Conservation (phyloP, 2,113 vertebrate genomes). For the Phalacrocorax aristotelis region DNA sequence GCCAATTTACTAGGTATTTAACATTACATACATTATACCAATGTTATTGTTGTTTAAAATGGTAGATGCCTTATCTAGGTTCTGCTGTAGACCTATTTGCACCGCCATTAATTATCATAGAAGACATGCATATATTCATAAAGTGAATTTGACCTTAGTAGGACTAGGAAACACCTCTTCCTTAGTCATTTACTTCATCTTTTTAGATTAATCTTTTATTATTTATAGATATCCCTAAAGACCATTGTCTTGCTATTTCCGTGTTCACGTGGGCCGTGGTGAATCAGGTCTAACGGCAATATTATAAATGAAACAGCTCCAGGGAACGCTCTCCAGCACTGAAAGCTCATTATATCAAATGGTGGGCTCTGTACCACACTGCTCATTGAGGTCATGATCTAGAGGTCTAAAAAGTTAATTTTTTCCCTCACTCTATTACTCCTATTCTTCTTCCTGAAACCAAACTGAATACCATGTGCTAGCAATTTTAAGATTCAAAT, state of each 20-base stretch:
- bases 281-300: not conserved
- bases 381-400: not conserved
- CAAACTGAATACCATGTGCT: not conserved
- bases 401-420: not conserved
- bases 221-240: not conserved
- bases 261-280: not conserved
- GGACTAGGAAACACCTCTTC: not conserved
- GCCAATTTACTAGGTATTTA: not conserved
- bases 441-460: not conserved
- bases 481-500: not conserved
- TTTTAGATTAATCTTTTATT: not conserved
- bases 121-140: not conserved
- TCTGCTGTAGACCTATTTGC: not conserved
- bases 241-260: not conserved
- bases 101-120: not conserved
- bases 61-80: not conserved
- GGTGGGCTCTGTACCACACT: not conserved
- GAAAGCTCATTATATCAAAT: not conserved
- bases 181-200: not conserved
- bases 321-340: not conserved
- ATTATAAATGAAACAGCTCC: not conserved
- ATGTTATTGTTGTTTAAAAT: not conserved
- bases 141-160: not conserved
- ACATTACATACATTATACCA: not conserved
- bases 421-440: not conserved